Conservation (phyloP, 2,113 vertebrate species). For the Syngnathoides biaculeatus region DNA sequence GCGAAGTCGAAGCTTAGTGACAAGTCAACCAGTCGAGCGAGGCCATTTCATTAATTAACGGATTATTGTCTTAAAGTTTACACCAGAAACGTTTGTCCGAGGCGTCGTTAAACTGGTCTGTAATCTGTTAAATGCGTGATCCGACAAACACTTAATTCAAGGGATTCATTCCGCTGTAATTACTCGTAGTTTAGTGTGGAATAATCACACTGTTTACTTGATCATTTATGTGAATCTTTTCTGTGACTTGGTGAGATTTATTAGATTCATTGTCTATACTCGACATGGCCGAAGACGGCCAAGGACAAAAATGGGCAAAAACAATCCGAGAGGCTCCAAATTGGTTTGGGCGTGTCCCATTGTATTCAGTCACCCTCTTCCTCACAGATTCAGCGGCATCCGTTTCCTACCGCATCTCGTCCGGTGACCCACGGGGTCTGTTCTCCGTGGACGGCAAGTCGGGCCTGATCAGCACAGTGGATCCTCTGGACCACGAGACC, state of each 20-base stretch:
- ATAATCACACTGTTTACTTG: too few species aligned
- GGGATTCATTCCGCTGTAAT: constrained; percentile 48
- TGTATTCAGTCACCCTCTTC: neutral
- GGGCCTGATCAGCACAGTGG: constrained; percentile 77
- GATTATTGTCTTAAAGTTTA: constrained; percentile 50
- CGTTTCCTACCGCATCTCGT: constrained; percentile 82
- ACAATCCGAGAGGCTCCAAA: too few species aligned
- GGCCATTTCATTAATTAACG: constrained; percentile 60
- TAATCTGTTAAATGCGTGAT: neutral
- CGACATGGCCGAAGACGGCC: too few species aligned
- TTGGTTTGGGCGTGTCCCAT: neutral
- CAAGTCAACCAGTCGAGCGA: constrained; percentile 58
- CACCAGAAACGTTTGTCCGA: constrained; percentile 14
- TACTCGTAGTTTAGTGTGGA: constrained; percentile 12
- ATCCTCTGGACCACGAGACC: constrained; percentile 79
- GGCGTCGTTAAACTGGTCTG: constrained; percentile 24
- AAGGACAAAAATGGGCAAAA: too few species aligned
- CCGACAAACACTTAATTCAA: constrained; percentile 31
- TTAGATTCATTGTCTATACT: too few species aligned
- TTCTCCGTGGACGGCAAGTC: constrained; percentile 79
- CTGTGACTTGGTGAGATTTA: too few species aligned
- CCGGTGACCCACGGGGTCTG: constrained; percentile 77
- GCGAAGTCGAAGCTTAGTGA: neutral
- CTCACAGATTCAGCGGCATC: constrained; percentile 75
- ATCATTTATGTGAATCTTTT: too few species aligned